These are phyloP conservation scores for Eutrigla gurnardus DNA, from an alignment of 2,797 vertebrate species.

Conservation along the genomic window DNA sequence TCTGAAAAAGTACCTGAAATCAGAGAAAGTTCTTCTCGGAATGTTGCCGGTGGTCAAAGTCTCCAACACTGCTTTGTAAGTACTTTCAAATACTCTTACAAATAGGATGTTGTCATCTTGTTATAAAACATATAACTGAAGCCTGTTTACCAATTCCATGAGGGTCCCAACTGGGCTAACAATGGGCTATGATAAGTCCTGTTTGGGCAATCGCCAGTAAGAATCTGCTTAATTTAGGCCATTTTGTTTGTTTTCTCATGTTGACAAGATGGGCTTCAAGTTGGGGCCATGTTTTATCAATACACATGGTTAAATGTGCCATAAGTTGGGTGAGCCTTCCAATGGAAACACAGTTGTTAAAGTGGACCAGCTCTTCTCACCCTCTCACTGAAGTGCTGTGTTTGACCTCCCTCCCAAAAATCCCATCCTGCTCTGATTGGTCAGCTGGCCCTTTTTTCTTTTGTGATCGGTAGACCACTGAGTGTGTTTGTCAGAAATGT, in stretches of 20 bases:
- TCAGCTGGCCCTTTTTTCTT: no score
- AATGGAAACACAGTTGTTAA: no score
- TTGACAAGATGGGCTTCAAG: no score
- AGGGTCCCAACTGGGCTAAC: not conserved
- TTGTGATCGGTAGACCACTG: no score
- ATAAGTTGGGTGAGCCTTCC: no score
- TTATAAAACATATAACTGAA: not conserved
- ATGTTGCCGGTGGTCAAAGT: constrained; percentile 68
- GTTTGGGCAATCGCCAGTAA: not conserved
- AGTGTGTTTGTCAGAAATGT: no score
- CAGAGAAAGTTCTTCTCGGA: constrained; percentile 62
- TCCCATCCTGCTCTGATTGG: no score
- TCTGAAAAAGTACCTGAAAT: constrained; percentile 61
- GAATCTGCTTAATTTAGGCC: no score
- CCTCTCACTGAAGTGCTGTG: no score
- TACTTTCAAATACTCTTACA: not conserved
- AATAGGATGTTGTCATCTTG: not conserved
- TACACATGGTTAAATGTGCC: not conserved
- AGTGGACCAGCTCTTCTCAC: no score
- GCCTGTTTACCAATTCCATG: not conserved
- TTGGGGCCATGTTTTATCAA: not conserved
- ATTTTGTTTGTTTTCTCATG: no score
- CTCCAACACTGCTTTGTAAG: constrained; percentile 55
- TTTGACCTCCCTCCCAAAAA: no score
- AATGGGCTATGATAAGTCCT: not conserved